Conservation (phyloP, 2,797 vertebrate species). For the Calcarius lapponicus region DNA sequence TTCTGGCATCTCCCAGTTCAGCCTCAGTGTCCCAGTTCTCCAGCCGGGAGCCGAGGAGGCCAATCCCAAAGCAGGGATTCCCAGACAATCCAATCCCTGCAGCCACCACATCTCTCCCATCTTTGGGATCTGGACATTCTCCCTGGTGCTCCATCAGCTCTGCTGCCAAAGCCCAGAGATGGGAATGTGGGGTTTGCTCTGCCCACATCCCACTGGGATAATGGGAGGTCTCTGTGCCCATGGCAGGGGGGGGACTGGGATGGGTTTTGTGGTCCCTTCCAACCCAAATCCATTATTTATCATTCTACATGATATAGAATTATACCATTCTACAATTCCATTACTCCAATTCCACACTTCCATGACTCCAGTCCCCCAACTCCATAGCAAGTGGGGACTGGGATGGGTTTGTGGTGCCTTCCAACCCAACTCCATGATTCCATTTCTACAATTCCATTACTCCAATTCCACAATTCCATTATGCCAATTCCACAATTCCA, state of each 20-base stretch:
- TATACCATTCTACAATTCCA: too few species aligned
- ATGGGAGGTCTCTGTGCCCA: accelerated
- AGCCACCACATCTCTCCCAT: too few species aligned
- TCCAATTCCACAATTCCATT: background rate
- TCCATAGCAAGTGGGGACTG: too few species aligned
- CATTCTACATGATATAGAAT: too few species aligned
- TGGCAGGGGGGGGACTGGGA: accelerated
- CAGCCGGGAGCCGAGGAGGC: background rate
- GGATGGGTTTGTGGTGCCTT: too few species aligned
- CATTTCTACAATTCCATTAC: too few species aligned
- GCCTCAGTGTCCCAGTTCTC: accelerated
- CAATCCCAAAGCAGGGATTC: background rate
- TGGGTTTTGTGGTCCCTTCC: background rate
- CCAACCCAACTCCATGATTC: too few species aligned
- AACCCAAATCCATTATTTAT: background rate
- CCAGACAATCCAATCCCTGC: background rate
- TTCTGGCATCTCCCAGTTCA: background rate
- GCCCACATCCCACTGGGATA: background rate
- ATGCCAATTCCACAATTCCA: too few species aligned
- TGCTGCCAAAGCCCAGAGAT: background rate
- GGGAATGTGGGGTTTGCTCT: background rate
- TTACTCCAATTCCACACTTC: background rate
- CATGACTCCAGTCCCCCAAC: too few species aligned
- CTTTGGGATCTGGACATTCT: background rate
- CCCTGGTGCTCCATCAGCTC: background rate